Evolutionary conservation across 1,140 invertebrate species (phyloP).

Genomic region (Drosophila asahinai): DNA sequence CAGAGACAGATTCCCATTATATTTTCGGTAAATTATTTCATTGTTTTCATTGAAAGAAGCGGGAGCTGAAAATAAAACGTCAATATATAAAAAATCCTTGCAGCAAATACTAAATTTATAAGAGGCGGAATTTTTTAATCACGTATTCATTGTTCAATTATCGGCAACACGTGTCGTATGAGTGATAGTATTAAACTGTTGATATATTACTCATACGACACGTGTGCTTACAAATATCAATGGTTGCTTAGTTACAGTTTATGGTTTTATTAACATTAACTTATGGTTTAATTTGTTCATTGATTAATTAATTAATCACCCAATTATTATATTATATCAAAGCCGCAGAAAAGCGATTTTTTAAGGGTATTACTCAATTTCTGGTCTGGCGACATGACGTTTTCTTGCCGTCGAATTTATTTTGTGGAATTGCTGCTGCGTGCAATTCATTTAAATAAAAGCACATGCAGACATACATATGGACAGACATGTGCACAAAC

Average conservation of each 20-base stretch:
- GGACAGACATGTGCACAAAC: background rate
- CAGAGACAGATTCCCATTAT: slow-evolving; percentile 34
- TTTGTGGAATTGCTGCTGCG: slow-evolving; percentile 24
- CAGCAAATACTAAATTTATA: background rate
- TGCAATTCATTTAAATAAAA: slow-evolving; percentile 49
- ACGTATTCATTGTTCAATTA: background rate
- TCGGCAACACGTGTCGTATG: background rate
- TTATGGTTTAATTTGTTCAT: no score
- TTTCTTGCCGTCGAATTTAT: slow-evolving; percentile 17
- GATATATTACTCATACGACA: background rate
- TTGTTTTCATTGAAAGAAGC: background rate
- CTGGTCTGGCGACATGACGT: background rate
- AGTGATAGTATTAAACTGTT: background rate
- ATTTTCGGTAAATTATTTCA: slow-evolving; percentile 23
- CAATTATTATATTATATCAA: no score
- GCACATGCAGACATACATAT: background rate
- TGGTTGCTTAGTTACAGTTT: no score
- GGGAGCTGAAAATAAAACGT: background rate
- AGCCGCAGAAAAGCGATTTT: no score
- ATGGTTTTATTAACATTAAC: no score
- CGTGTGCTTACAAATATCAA: background rate
- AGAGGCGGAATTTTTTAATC: background rate
- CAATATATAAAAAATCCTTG: background rate
- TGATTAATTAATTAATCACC: no score
- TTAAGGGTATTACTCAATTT: no score